Base-by-base conservation (phyloP, 64 coral and sea anemone species). In the Pachyseris speciosa region DNA sequence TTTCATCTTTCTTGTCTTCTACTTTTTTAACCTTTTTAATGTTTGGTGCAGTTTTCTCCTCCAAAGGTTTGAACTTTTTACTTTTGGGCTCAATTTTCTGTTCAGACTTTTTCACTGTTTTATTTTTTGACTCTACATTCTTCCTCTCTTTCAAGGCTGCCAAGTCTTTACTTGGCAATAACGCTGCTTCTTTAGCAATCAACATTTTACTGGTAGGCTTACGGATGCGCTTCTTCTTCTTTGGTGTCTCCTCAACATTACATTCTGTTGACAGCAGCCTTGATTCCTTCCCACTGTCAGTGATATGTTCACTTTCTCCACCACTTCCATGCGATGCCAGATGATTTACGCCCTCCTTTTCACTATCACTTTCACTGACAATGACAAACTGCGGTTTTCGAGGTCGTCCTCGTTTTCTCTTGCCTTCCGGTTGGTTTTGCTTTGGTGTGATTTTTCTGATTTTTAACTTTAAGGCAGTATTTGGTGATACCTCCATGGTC, bases 371-470 rank as follows among this genome's bases (percentile, higher is more conserved):
- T 72, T 88, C 91, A 37, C 86, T 93, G 11, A 93, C 91, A 72
- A 93, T 93, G 31, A 93, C 84, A 41, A 81, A 81, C 1, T 63
- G 77, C 5, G 77, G 77, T 19, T 81, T 81, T n/a, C 77, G 31
- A 25, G 77, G 77, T 22, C 77, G 20, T 26, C 77, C 77, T 63
- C 77, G 60, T 8, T 80, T 90, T 12, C 88, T 57, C 63, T 90
- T 90, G 49, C 47, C 78, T 75, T 84, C 75, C 9, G 38, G 26
- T 16, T 84, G 74, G 27, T 69, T 86, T 51, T 84, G 72, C 20
- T 84, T 58, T 28, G 79, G 89, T 70, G 84, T 93, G 19, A 97
- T 86, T 72, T 97, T 97, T 31, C 91, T 84, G 69, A 97, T 97
- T 58, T 97, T 97, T 34, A 97, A 53, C 81, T 93, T 93, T 9